Base-by-base conservation (phyloP, 1,140 invertebrate species). In the Pissodes strobi region DNA sequence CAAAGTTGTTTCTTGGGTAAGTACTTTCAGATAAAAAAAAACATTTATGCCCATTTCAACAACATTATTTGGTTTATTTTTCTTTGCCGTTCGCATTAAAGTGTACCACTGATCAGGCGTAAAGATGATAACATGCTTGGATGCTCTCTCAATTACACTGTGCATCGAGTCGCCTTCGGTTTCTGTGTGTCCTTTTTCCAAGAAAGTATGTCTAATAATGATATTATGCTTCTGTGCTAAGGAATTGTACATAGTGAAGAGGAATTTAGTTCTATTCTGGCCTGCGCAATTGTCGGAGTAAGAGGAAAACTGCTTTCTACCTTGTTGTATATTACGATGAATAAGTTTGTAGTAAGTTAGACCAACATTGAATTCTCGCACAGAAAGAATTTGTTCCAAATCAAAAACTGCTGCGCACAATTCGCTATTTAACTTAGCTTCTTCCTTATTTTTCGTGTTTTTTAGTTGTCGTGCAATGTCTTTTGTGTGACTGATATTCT, bases 211-310 rank as follows among this genome's bases (percentile, higher is more conserved):
- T 4, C 21, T 65, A 25, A 77, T 75, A 27, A 62, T 57, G n/a
- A 73, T 61, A 9, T 68, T 56, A 56, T 66, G 71, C 23, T 64
- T 55, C 45, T 70, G 57, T 10, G 70, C 56, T 1, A 64, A 56
- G 27, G 71, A 64, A 10, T 69, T 48, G 51, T 71, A 76, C 63
- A 77, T 39, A 5, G 56, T 53, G 67, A 71, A 77, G n/a, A 79
- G 56, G 46, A 66, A 72, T 5, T 71, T 67, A 46, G n/a, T n/a
- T n/a, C n/a, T n/a, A n/a, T n/a, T 79, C 78, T 79, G 73, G 6
- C 77, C 75, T 8, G 63, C 52, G 66, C 77, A 79, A 53, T 78
- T 79, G 51, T 79, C 76, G 0, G 73, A 76, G 62, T 72, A 76
- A 66, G 77, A 73, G 18, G 60, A 43, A 37, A 76, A 72, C 46